These are phyloP conservation scores for mouse (Mus musculus) DNA, from an alignment of 2,113 vertebrate genomes.

Conservation along the genomic window DNA sequence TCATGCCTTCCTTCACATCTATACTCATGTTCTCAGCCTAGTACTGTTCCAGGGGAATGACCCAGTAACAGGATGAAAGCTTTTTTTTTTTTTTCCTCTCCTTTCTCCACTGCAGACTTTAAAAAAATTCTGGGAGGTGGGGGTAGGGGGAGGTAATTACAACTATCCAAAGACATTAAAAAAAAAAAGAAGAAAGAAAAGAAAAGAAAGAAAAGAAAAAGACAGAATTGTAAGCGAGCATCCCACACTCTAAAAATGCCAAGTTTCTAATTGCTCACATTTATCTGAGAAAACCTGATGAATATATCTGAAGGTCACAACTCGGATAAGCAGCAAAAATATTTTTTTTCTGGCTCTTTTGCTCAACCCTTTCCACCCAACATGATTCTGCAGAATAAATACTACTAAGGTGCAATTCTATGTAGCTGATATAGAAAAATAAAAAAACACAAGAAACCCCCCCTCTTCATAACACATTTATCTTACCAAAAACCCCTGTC, in stretches of 20 bases:
- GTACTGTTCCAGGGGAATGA: neutral
- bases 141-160: neutral
- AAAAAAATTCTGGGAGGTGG: neutral
- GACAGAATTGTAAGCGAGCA: slow-evolving; percentile 35
- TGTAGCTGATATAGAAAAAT: slow-evolving; percentile 51
- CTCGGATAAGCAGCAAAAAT: neutral
- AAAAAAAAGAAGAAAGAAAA: neutral
- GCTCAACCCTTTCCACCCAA: slow-evolving; percentile 53
- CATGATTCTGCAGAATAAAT: slow-evolving; percentile 78
- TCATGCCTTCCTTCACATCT: slow-evolving; percentile 62
- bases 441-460: neutral
- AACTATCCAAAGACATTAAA: slow-evolving; percentile 45
- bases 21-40: slow-evolving; percentile 27
- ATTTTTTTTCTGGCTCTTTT: slow-evolving; percentile 15
- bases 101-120: neutral
- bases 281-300: slow-evolving; percentile 67
- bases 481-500: slow-evolving; percentile 69
- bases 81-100: slow-evolving; percentile 58
- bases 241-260: slow-evolving; percentile 32
- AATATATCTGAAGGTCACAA: slow-evolving; percentile 83
- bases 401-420: slow-evolving; percentile 62
- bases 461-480: slow-evolving; percentile 46
- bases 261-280: slow-evolving; percentile 27
- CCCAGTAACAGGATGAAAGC: neutral
- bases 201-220: neutral